Conservation (phyloP, 2,888 invertebrate genomes). For the Drosophila falleni region DNA sequence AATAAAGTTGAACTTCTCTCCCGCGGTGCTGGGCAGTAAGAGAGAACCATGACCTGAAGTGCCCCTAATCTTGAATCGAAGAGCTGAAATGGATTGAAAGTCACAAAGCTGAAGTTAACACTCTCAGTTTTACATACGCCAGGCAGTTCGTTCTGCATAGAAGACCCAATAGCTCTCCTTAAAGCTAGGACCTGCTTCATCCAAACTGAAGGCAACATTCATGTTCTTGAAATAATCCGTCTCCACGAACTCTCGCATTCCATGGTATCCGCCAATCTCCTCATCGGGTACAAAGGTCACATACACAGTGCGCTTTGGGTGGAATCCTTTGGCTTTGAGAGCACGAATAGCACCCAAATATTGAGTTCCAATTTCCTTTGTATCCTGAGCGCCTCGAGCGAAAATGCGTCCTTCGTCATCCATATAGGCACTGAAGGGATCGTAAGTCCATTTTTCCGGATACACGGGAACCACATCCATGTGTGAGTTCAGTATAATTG, state of each 20-base stretch:
- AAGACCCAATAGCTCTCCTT: constrained; percentile 88
- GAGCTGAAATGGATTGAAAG: neutral
- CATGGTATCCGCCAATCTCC: constrained; percentile 90
- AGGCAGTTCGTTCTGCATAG: constrained; percentile 89
- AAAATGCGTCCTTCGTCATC: constrained; percentile 93
- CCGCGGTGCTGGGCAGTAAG: constrained; percentile 8
- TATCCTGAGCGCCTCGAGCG: constrained; percentile 91
- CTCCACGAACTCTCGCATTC: constrained; percentile 90
- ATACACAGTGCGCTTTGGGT: constrained; percentile 90
- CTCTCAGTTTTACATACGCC: constrained; percentile 87
- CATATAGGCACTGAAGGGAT: constrained; percentile 95
- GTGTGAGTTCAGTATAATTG: constrained; percentile 95
- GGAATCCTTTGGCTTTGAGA: constrained; percentile 87
- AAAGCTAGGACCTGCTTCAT: constrained; percentile 92
- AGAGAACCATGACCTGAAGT: constrained; percentile 10
- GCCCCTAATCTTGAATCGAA: constrained; percentile 12
- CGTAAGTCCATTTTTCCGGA: constrained; percentile 94
- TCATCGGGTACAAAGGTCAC: constrained; percentile 90
- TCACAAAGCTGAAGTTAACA: neutral
- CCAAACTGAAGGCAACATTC: constrained; percentile 92
- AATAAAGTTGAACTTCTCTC: constrained; percentile 10
- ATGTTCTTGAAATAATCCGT: constrained; percentile 89
- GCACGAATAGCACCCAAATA: constrained; percentile 91
- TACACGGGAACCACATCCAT: constrained; percentile 97
- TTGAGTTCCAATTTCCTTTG: constrained; percentile 94